Evolutionary conservation across 53 echinoderm and acorn worm genomes (phyloP), one percentile per base, ranked within the genome.

Genomic region (Stichopus horrens): DNA sequence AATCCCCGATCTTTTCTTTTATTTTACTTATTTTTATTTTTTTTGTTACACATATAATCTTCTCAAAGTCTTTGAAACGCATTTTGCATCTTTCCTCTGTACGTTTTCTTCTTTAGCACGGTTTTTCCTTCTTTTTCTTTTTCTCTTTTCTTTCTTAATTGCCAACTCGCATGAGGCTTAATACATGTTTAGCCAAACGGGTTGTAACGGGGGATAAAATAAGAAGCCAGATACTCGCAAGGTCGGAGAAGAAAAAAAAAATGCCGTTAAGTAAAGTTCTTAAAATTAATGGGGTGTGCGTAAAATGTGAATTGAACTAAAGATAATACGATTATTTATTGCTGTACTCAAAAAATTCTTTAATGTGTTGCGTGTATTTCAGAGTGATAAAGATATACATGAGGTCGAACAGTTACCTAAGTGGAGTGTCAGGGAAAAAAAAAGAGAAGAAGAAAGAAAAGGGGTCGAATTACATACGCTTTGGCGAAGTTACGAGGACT

Each of bases 331-430:
- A 80, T 80, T 80, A 80, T 80, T 55, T 80, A 80, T 55, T 80
- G 57, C 80, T 57, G 56, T 80, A 23, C 80, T 80, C 37, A 57
- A 68, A 56, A 80, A 80, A 80, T 80, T 56, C 80, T 78, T 80
- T 80, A 80, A 80, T 80, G 54, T 80, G 80, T 80, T 80, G 80
- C 80, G 80, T 80, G 80, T 80, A 57, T 80, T 80, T 80, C 13
- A 80, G 56, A 80, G 56, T 80, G 80, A 80, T 57, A 78, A 77
- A 78, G 55, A 78, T 78, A 78, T 55, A 63, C 14, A 78, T 78
- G 20, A 56, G 80, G 54, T 80, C 58, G 58, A 58, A 54, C 56
- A 80, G 80, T 57, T 80, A 19, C 56, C 71, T 54, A 58, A 80
- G 80, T 80, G 57, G 80, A 57, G 54, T 80, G 58, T 80, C 54